Evolutionary conservation across 2,113 vertebrate genomes (phyloP).

Genomic region (Jaculus jaculus): DNA sequence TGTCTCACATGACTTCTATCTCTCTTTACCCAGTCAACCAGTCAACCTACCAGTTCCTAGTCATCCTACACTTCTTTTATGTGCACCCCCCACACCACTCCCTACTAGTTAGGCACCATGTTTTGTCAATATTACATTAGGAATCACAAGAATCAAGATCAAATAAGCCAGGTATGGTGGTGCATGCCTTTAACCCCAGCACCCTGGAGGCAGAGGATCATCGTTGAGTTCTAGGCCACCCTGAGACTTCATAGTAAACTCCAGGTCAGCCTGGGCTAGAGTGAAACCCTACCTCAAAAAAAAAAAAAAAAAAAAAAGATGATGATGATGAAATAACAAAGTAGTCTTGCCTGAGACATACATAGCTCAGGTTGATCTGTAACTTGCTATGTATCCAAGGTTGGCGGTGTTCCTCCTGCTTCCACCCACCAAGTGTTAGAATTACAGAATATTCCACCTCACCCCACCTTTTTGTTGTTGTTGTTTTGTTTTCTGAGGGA

Average conservation of each 20-base stretch:
- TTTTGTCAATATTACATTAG: constrained; percentile 10
- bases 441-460: too few relatives aligned
- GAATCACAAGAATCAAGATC: neutral
- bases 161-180: neutral
- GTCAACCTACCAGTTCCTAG: neutral
- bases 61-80: neutral
- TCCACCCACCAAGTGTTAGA: neutral
- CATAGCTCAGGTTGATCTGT: neutral
- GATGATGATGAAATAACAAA: neutral
- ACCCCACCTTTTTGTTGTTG: too few relatives aligned
- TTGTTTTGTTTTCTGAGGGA: too few relatives aligned
- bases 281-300: too few relatives aligned
- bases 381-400: neutral
- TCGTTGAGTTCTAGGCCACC: too few relatives aligned
- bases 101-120: neutral
- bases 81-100: neutral
- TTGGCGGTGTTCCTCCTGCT: neutral
- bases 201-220: too few relatives aligned
- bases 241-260: too few relatives aligned
- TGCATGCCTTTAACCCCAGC: too few relatives aligned
- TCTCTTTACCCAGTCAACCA: too few relatives aligned
- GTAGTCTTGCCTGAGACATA: neutral
- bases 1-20: neutral
- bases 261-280: too few relatives aligned
- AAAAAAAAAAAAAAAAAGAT: too few relatives aligned